Base-by-base conservation (phyloP, 2,113 vertebrate species). In the Xenus cinereus region DNA sequence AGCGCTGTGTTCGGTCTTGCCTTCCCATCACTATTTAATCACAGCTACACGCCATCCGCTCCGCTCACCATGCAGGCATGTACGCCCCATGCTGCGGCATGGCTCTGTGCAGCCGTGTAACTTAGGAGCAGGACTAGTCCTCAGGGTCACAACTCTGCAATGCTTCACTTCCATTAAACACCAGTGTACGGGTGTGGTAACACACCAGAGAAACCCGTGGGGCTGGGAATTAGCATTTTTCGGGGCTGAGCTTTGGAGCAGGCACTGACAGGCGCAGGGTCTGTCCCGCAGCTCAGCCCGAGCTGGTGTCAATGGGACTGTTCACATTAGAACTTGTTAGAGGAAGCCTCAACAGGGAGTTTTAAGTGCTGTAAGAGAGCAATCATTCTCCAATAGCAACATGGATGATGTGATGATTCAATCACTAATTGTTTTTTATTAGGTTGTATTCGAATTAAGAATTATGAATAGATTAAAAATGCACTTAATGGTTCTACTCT, bases 171-270 rank as follows among this genome's bases (percentile, higher is more conserved):
- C 22, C 5, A 24, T 35, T 21, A 33, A 35, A 74, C 14, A 17
- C 33, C 11, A 43, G 51, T 1, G 10, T 7, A 13, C 11, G 23
- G 48, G 48, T 48, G 48, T 23, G 22, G 48, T 12, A 22, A 48
- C 1, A 48, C 1, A 23, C 45, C 56, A 43, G 43, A 37, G n/a
- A 43, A n/a, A 51, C 30, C 67, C n/a, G 48, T 0, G 1, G 23
- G 46, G 54, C 67, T 63, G 6, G 20, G 9, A 16, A n/a, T 11
- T 41, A 32, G 48, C 6, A 1, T 51, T 35, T 32, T 35, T 43
- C 30, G 48, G 50, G 26, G 20, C 2, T 19, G 39, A 66, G 68
- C n/a, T 39, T 35, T 53, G 16, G 16, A 33, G 27, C 19, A 2
- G 12, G 19, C 21, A 2, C 5, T 35, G 73, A 12, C 19, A 48